Percentiles rank a stretch among this genome's conserved stretches.
These are phyloP conservation scores for Okamejei kenojei DNA, from an alignment of 2,797 vertebrate genomes.

Conservation along the genomic window DNA sequence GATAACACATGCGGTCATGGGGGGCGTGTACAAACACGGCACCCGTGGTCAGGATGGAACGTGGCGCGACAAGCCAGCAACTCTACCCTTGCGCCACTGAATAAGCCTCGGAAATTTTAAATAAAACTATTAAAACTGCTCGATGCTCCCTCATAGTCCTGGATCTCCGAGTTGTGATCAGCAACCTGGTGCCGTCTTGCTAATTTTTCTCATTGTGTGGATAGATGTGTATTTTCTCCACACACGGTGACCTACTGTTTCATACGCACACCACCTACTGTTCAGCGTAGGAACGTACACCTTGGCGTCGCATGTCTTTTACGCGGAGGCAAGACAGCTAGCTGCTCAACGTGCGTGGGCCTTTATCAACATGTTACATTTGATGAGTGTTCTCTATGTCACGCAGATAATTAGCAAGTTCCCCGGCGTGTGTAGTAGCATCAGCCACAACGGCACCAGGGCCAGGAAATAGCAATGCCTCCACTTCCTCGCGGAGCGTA, in stretches of 20 bases:
- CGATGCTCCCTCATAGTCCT: neutral
- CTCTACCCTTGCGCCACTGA: too few species aligned
- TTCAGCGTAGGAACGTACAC: neutral
- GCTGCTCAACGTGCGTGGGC: neutral
- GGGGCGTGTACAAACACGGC: too few species aligned
- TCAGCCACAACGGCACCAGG: too few species aligned
- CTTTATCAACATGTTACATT: neutral
- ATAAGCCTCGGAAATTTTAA: too few species aligned
- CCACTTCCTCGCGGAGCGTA: too few species aligned
- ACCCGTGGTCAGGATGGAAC: too few species aligned
- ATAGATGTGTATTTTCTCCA: neutral
- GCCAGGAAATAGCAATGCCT: too few species aligned
- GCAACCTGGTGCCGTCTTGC: too few species aligned
- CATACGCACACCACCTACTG: neutral
- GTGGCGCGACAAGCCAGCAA: too few species aligned
- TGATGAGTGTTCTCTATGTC: neutral
- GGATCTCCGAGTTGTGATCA: too few species aligned
- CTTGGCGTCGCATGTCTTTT: neutral
- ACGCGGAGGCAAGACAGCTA: neutral
- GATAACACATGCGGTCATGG: too few species aligned
- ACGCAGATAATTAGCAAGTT: neutral
- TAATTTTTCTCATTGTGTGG: neutral
- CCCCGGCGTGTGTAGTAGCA: too few species aligned
- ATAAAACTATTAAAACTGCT: neutral
- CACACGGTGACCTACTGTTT: neutral